Conservation (phyloP, 2,113 vertebrate genomes). For the Scolopax mira region DNA sequence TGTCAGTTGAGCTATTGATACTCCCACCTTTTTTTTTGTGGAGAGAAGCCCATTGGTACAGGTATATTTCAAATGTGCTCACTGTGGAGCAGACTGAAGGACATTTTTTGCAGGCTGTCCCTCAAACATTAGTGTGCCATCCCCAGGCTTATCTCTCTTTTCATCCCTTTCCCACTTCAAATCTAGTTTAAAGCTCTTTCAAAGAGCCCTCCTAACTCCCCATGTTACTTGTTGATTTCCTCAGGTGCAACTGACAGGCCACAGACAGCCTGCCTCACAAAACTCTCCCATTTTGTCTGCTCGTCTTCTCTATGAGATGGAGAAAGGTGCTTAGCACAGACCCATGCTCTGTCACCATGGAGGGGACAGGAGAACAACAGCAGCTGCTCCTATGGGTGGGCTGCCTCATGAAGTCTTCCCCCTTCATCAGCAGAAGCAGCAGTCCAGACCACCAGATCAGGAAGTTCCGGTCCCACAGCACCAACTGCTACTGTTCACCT, state of each 20-base stretch:
- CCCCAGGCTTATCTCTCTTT: not conserved
- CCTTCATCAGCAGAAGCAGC: not conserved
- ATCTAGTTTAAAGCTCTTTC: not conserved
- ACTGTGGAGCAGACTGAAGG: not conserved
- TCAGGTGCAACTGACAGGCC: not conserved
- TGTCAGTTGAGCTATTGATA: not conserved
- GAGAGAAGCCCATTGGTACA: not conserved
- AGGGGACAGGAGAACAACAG: not conserved
- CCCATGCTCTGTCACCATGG: not conserved
- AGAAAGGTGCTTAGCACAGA: not conserved
- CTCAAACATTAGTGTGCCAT: accelerated
- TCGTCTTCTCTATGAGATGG: not conserved
- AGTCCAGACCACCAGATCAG: not conserved
- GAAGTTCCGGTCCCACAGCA: not conserved
- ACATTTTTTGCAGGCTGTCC: no score
- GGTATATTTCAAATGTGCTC: not conserved
- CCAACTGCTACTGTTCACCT: not conserved
- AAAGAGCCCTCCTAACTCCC: not conserved
- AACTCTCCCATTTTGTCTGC: not conserved
- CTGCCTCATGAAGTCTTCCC: not conserved
- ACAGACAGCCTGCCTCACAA: not conserved
- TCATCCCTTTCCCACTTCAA: not conserved
- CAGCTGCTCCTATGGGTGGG: not conserved
- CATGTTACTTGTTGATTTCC: not conserved
- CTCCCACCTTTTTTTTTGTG: not conserved